Conservation (phyloP, 53 echinoderm and acorn worm species). For the Zoroaster sp. region DNA sequence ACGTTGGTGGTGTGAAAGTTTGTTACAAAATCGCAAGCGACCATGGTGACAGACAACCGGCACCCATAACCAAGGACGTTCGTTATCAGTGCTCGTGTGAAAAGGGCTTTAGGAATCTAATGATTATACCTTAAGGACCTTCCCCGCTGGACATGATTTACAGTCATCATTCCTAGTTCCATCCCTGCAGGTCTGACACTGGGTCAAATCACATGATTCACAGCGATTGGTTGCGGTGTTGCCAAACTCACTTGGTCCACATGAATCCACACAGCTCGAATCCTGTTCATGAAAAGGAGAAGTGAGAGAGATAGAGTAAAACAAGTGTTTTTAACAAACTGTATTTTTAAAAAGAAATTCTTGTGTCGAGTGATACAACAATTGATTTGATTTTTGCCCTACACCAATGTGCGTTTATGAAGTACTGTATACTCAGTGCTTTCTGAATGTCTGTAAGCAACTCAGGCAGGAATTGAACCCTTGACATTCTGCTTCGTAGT, state of each 20-base stretch:
- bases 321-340: no score
- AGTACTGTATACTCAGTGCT: not conserved
- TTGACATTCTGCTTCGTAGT: no score
- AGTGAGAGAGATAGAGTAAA: not conserved
- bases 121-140: constrained; percentile 72
- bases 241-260: constrained; percentile 66
- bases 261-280: constrained; percentile 64
- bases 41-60: no score
- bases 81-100: no score
- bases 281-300: constrained; percentile 46
- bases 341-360: no score
- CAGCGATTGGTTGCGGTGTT: constrained; percentile 74
- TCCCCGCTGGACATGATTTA: constrained; percentile 55
- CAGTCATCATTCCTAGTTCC: constrained; percentile 77
- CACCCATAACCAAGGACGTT: no score
- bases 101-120: no score
- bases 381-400: not conserved
- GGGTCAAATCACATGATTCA: constrained; percentile 67
- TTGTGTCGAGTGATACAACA: no score
- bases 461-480: no score
- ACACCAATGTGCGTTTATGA: not conserved
- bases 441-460: no score
- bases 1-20: not conserved
- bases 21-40: no score
- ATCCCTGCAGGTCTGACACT: constrained; percentile 66